A percentile compares a stretch with the other conserved stretches of the same genome.
phyloP scores from a whole-genome alignment of 2,888 invertebrate species.

The Clusia tigrina region DNA sequence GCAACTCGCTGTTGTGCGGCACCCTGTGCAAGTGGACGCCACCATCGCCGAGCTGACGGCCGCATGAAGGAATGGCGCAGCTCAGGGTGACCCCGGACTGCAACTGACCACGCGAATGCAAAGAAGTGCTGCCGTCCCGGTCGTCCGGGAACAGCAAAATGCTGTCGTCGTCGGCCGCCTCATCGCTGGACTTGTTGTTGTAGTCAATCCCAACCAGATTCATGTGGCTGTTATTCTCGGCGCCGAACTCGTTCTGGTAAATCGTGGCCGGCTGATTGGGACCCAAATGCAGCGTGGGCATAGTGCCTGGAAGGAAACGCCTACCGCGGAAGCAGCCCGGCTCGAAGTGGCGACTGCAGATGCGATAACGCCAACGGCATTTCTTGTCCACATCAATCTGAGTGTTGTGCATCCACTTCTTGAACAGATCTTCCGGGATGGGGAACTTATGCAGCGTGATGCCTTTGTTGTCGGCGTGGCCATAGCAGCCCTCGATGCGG shows the following conservation, averaged over 20 bases:
- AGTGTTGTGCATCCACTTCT: constrained; percentile 50
- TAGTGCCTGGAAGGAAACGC: constrained; percentile 45
- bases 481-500: constrained; percentile 45
- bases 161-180: constrained; percentile 6
- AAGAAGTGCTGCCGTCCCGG: neutral
- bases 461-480: constrained; percentile 42
- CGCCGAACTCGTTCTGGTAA: constrained; percentile 43
- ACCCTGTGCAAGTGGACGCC: constrained; percentile 34
- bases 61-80: constrained; percentile 25
- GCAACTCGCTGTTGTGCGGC: constrained; percentile 29
- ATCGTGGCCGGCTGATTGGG: constrained; percentile 38
- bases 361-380: constrained; percentile 50
- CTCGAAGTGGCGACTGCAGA: constrained; percentile 53
- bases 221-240: no score
- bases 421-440: constrained; percentile 40
- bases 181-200: constrained; percentile 15
- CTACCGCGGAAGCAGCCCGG: constrained; percentile 37
- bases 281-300: constrained; percentile 49
- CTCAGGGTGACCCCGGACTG: neutral
- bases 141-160: neutral
- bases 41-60: constrained; percentile 13
- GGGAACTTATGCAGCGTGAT: constrained; percentile 51
- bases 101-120: neutral
- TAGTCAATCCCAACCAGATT: constrained; percentile 1
- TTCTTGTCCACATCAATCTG: constrained; percentile 46